These are phyloP conservation scores for Cantharis flavilabris DNA, from an alignment of 2,888 invertebrate genomes.

Conservation along the genomic window DNA sequence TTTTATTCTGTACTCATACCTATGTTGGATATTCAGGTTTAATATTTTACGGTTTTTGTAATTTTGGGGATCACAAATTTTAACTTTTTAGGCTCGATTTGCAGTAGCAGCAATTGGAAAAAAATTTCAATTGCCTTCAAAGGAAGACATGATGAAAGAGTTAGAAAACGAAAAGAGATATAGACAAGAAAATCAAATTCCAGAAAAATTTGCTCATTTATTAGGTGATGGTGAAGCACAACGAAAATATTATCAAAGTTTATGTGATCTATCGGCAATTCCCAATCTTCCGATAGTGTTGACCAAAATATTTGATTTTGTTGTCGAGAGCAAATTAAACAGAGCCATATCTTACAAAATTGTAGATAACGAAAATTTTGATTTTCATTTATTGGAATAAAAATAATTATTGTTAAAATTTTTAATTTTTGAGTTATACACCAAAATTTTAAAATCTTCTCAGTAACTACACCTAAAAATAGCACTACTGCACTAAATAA, in stretches of 20 bases:
- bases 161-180: constrained; percentile 62
- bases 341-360: not conserved
- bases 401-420: too few relatives aligned
- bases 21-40: constrained; percentile 2
- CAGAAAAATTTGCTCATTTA: not conserved
- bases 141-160: constrained; percentile 66
- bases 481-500: too few relatives aligned
- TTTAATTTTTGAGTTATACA: too few relatives aligned
- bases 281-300: not conserved
- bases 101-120: constrained; percentile 64
- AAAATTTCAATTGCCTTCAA: constrained; percentile 62
- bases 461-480: too few relatives aligned
- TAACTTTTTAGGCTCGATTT: constrained; percentile 60
- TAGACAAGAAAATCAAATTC: constrained; percentile 60
- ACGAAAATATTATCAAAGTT: not conserved
- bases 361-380: constrained; percentile 28
- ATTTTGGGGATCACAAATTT: not conserved
- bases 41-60: not conserved
- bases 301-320: not conserved
- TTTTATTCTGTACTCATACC: constrained; percentile 69
- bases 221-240: not conserved
- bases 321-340: not conserved
- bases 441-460: too few relatives aligned
- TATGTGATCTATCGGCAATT: not conserved
- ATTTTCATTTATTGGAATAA: constrained; percentile 49